phyloP scores from a whole-genome alignment of 2,113 vertebrate species.

The Lasiurus borealis region DNA sequence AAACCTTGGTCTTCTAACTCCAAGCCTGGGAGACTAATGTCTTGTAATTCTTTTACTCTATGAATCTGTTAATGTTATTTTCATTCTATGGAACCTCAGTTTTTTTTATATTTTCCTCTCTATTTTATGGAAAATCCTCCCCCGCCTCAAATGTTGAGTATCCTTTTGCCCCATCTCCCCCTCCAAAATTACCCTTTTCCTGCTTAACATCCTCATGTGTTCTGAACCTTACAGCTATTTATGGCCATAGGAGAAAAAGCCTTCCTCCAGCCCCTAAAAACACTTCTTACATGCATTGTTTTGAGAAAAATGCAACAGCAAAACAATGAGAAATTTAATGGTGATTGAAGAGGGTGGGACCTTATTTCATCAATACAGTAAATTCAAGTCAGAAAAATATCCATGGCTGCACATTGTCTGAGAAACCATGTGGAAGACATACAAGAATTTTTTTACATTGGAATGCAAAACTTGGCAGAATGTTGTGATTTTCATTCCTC shows the following conservation, averaged over 20 bases:
- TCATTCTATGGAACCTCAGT: background rate
- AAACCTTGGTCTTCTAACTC: background rate
- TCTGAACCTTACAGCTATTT: background rate
- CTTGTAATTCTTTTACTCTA: constrained; percentile 8
- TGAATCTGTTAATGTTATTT: background rate
- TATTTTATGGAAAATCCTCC: background rate
- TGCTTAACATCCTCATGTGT: background rate
- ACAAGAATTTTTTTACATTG: background rate
- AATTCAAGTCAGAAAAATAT: background rate
- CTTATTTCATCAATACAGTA: constrained; percentile 18
- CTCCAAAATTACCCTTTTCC: background rate
- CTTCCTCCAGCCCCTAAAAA: background rate
- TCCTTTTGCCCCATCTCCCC: background rate
- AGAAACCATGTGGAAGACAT: background rate
- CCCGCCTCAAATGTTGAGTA: background rate
- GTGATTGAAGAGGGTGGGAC: background rate
- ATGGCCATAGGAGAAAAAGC: background rate
- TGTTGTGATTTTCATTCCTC: background rate
- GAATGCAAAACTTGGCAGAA: background rate
- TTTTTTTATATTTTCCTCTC: background rate
- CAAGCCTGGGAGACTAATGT: background rate
- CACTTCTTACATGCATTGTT: constrained; percentile 20
- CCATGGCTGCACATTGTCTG: background rate
- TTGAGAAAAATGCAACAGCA: background rate
- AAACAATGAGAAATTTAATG: background rate